Conservation (phyloP, 1,140 invertebrate genomes). For the Danaus melanippus region DNA sequence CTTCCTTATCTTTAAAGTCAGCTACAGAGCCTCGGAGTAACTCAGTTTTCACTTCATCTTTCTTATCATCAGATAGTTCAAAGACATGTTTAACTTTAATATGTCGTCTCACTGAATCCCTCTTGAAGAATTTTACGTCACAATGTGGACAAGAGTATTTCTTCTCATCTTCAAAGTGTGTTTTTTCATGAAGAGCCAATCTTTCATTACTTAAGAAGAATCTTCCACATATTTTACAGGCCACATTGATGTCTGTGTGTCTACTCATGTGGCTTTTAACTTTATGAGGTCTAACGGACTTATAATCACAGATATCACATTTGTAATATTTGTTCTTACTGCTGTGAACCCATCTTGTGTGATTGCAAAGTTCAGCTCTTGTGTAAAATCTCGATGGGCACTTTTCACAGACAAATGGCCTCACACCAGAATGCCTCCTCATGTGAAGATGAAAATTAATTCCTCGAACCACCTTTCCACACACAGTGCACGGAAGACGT, state of each 20-base stretch:
- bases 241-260: conserved; percentile 37
- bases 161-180: conserved; percentile 34
- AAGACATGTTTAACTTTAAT: conserved; percentile 17
- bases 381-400: conserved; percentile 48
- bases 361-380: conserved; percentile 42
- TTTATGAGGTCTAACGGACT: conserved; percentile 15
- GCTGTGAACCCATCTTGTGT: conserved; percentile 38
- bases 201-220: conserved; percentile 33
- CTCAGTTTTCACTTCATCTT: conserved; percentile 27
- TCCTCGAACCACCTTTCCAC: conserved; percentile 36
- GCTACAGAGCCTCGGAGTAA: background rate
- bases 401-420: conserved; percentile 44
- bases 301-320: conserved; percentile 48
- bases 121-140: conserved; percentile 15
- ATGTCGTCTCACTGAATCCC: conserved; percentile 20
- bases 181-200: conserved; percentile 32
- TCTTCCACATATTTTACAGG: conserved; percentile 43
- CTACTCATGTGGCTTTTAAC: conserved; percentile 34
- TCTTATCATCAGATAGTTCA: conserved; percentile 4
- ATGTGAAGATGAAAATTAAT: conserved; percentile 32
- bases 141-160: conserved; percentile 24
- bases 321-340: conserved; percentile 27
- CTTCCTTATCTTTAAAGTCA: too few species aligned
- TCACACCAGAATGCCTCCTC: conserved; percentile 40
- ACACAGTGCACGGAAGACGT: conserved; percentile 35